Conservation (phyloP, 2,113 vertebrate species). For the Callaeas wilsoni region DNA sequence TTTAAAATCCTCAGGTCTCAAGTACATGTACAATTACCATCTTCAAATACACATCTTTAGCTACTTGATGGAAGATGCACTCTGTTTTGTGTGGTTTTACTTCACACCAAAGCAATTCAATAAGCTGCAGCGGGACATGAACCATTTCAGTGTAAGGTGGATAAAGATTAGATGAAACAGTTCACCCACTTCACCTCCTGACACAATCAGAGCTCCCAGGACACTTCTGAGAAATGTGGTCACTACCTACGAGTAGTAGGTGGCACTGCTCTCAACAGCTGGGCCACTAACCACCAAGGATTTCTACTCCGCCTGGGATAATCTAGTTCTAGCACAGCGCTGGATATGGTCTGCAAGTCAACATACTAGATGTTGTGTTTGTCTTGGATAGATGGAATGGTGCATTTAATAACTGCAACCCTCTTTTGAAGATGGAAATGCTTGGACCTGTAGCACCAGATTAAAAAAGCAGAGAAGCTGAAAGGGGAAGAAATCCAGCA, state of each 20-base stretch:
- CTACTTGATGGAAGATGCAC: background rate
- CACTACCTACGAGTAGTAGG: background rate
- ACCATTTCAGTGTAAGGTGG: background rate
- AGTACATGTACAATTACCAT: background rate
- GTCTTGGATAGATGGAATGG: background rate
- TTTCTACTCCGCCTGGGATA: background rate
- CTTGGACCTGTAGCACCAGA: background rate
- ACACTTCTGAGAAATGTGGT: background rate
- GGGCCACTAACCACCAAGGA: rapidly evolving
- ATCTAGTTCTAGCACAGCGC: background rate
- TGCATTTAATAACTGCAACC: background rate
- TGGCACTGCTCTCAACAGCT: background rate
- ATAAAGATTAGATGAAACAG: background rate
- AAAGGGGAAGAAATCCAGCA: background rate
- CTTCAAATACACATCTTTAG: background rate
- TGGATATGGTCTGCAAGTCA: background rate
- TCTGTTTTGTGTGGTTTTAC: background rate
- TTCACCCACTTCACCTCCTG: background rate
- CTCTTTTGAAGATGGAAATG: background rate
- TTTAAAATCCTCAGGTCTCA: background rate
- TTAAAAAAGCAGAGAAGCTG: background rate
- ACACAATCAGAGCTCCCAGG: background rate
- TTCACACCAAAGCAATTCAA: background rate
- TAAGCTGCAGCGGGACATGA: background rate
- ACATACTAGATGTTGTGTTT: background rate